Conservation (phyloP, 1,140 invertebrate species). For the Philotrypesis tridentata region DNA sequence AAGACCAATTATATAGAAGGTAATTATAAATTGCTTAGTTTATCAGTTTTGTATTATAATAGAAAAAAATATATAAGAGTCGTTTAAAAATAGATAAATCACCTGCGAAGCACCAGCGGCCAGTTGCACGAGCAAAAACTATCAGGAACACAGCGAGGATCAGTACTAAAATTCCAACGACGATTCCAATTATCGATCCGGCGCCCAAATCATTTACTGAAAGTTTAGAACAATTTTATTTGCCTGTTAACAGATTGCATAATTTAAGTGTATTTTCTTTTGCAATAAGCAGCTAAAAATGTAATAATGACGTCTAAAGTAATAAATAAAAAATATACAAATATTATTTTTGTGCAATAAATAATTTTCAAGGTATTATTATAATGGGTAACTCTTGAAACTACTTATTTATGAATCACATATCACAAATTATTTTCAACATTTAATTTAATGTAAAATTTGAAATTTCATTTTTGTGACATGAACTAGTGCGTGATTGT, state of each 20-base stretch:
- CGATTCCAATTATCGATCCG: slow-evolving; percentile 84
- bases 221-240: slow-evolving; percentile 34
- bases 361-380: too few relatives aligned
- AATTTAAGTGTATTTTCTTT: background rate
- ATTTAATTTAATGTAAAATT: too few relatives aligned
- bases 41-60: background rate
- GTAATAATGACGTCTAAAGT: background rate
- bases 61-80: background rate
- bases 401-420: background rate
- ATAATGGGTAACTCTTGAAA: too few relatives aligned
- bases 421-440: too few relatives aligned
- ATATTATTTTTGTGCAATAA: background rate
- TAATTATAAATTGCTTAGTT: background rate
- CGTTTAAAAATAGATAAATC: slow-evolving; percentile 68
- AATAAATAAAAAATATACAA: background rate
- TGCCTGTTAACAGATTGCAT: background rate
- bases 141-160: slow-evolving; percentile 79
- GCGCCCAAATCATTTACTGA: slow-evolving; percentile 81
- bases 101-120: slow-evolving; percentile 89
- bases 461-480: background rate
- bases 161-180: slow-evolving; percentile 80
- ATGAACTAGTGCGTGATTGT: background rate
- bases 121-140: slow-evolving; percentile 85
- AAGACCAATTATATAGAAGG: too few relatives aligned
- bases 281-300: background rate